Evolutionary conservation across 2,797 vertebrate species (phyloP), one percentile per base, ranked within the genome.

Genomic region (Gymnothorax javanicus): DNA sequence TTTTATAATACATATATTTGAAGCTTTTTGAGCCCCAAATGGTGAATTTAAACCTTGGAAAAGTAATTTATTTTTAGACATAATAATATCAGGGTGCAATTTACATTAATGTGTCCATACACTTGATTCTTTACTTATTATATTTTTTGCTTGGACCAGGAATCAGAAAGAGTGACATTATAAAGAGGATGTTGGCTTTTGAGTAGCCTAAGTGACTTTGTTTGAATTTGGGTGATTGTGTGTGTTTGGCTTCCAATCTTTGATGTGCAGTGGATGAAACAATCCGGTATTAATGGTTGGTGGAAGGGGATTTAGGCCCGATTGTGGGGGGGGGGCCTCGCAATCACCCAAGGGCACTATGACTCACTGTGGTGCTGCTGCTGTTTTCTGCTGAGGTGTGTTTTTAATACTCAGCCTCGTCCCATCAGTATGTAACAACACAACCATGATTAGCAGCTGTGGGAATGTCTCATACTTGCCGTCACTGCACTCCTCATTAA

Each of bases 201-300:
- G 81, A 57, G n/a, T n/a, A n/a, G n/a, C n/a, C n/a, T n/a, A n/a
- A n/a, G 81, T 82, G 52, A 12, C 6, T 60, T 12, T 2, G 27
- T 50, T 15, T 33, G 71, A 13, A 27, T 69, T 0, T 86, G 86
- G 88, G 82, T 87, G 88, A 88, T 71, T 84, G 79, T 86, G 87
- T 43, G 43, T 52, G 43, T 33, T 79, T 77, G 69, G 59, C 92
- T 79, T 33, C 33, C 25, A 15, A 43, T 90, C 91, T 89, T 91
- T 91, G 90, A 82, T 88, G 88, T 85, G 93, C 91, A 93, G 88
- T 85, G 91, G 95, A 95, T 97, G 95, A 95, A 97, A 95, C 96
- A 95, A 90, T 91, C 92, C 92, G 92, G 93, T 92, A 94, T 96
- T 97, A 43, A 43, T 43, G 33, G 33, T 43, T 43, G 33, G 2